Percentiles rank a stretch among this genome's conserved stretches.
Evolutionary conservation across 2,888 invertebrate genomes (phyloP).

Genomic region (Deilephila elpenor): DNA sequence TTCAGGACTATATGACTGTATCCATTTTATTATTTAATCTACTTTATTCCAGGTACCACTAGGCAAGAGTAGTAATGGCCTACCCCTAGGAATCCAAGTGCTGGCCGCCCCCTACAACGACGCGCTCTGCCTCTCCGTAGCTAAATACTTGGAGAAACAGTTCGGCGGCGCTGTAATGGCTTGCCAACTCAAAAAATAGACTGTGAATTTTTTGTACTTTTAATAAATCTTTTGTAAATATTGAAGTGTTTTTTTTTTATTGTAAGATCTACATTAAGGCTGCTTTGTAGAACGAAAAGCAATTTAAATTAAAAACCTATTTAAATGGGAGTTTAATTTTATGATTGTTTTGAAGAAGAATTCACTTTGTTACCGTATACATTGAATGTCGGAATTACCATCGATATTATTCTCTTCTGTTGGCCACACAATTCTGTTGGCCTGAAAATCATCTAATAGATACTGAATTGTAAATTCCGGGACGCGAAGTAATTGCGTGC

Average conservation of each 20-base stretch:
- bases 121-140: conserved; percentile 90
- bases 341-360: too few species aligned
- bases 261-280: background rate
- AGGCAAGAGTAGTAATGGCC: conserved; percentile 88
- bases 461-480: too few species aligned
- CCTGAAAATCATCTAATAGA: too few species aligned
- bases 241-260: background rate
- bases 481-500: too few species aligned
- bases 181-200: conserved; percentile 63
- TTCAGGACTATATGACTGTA: too few species aligned
- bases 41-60: conserved; percentile 86
- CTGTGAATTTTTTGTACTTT: conserved; percentile 14
- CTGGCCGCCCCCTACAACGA: conserved; percentile 90
- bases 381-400: too few species aligned
- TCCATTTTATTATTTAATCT: conserved; percentile 1
- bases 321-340: too few species aligned
- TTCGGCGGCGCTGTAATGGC: conserved; percentile 91
- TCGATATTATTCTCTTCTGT: too few species aligned
- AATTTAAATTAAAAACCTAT: too few species aligned
- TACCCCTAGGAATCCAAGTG: conserved; percentile 93
- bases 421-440: too few species aligned
- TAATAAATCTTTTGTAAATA: background rate
- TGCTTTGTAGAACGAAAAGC: too few species aligned
- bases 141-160: conserved; percentile 89
- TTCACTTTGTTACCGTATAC: too few species aligned